Conservation (phyloP, 2,888 invertebrate genomes). For the Drosophila parthenogenetica region DNA sequence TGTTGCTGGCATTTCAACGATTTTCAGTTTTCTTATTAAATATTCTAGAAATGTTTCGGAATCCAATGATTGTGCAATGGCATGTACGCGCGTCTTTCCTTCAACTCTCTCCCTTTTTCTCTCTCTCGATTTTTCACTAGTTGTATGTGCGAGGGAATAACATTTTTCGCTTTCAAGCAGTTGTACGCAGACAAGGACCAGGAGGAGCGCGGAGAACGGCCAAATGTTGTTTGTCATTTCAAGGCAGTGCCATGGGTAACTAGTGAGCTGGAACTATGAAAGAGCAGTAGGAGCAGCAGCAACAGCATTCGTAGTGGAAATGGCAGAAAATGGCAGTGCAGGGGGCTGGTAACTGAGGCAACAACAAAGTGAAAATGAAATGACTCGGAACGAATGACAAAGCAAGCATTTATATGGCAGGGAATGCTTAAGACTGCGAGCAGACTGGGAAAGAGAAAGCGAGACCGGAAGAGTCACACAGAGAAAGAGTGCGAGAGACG, state of each 20-base stretch:
- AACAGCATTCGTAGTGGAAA: constrained; percentile 27
- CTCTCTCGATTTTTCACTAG: neutral
- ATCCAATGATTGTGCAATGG: constrained; percentile 82
- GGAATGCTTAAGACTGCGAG: constrained; percentile 43
- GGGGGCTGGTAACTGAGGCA: constrained; percentile 57
- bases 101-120: constrained; percentile 4
- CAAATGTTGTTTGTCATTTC: constrained; percentile 80
- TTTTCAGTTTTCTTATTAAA: constrained; percentile 83
- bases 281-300: constrained; percentile 43
- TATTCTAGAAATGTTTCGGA: constrained; percentile 82
- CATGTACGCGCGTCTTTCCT: constrained; percentile 70
- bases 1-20: constrained; percentile 82
- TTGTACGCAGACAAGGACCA: constrained; percentile 19
- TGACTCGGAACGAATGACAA: constrained; percentile 81
- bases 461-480: constrained; percentile 5
- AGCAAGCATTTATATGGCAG: constrained; percentile 77
- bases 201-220: constrained; percentile 41
- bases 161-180: constrained; percentile 72
- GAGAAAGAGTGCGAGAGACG: neutral
- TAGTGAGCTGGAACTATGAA: constrained; percentile 78
- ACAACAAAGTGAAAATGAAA: constrained; percentile 82
- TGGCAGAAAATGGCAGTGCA: constrained; percentile 70
- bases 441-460: neutral
- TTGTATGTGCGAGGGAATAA: constrained; percentile 42
- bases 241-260: constrained; percentile 75